Evolutionary conservation across 2,113 vertebrate species (phyloP), one percentile per base, ranked within the genome.

Genomic region (Tinamus guttatus): DNA sequence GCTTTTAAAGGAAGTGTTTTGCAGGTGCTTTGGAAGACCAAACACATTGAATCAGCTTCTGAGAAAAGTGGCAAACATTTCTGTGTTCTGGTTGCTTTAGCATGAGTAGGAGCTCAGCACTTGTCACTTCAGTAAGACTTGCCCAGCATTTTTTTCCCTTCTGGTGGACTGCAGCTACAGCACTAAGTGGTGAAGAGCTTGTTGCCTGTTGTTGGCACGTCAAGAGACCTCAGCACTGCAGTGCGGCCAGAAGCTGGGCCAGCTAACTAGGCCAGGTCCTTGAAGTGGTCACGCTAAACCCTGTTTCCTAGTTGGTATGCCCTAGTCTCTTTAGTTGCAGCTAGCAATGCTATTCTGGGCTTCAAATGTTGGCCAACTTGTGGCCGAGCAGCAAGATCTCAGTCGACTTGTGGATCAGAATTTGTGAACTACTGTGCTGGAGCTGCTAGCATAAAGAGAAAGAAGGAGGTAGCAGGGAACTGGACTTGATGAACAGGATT

Each of bases 401-500:
- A 43, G 76, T 63, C 2, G 5, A 70, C 82, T 36, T 15, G 15
- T 59, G 25, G 63, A 73, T 85, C 47, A 62, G 43, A 49, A 68
- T 90, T 76, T 82, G 85, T 54, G 64, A 91, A 81, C 51, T 34
- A n/a, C 45, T 59, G 36, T 65, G n/a, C 58, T 22, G 36, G 77
- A 85, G 75, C n/a, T 62, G 30, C 47, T 94, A 63, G 63, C 68
- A 74, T 54, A 73, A 89, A 67, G 75, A 91, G 45, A 54, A 70
- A 81, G 54, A 87, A 78, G 63, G 45, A 76, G 64, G 79, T 85
- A 87, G 77, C 47, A 30, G 60, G 54, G 27, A 47, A 80, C 77
- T 86, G 69, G 58, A 86, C 90, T 86, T 88, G 90, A 81, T 81
- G 51, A 86, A 75, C 51, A 51, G 81, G 80, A 43, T 77, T 24